phyloP scores from a whole-genome alignment of 1,140 invertebrate species.

The Orchesella cincta region DNA sequence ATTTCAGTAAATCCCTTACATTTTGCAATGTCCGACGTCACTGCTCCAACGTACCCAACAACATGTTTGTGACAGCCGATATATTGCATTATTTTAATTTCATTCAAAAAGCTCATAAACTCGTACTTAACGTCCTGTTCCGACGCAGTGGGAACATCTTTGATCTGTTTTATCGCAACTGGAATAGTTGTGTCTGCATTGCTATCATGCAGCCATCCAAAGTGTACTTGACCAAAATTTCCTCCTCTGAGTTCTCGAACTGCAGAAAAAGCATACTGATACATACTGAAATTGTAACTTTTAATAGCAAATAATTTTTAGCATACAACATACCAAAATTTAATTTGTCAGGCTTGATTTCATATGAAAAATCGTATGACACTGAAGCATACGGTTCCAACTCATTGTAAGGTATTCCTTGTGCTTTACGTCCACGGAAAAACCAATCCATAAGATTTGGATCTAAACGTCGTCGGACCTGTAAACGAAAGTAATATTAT shows the following conservation, averaged over 20 bases:
- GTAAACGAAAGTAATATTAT: not conserved
- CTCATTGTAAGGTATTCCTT: not conserved
- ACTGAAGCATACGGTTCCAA: not conserved
- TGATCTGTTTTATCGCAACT: slow-evolving; percentile 31
- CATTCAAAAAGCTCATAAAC: slow-evolving; percentile 25
- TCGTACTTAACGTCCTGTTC: not conserved
- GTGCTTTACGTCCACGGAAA: not conserved
- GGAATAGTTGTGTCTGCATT: not conserved
- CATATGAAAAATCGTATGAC: not conserved
- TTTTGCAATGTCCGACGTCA: not conserved
- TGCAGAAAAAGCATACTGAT: not conserved
- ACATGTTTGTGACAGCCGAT: not conserved
- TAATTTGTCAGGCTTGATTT: not conserved
- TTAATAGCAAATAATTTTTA: too few species aligned
- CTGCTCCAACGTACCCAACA: not conserved
- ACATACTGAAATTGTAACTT: not conserved
- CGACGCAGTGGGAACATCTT: not conserved
- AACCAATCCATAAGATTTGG: not conserved
- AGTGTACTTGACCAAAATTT: slow-evolving; percentile 4
- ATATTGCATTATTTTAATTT: slow-evolving; percentile 37
- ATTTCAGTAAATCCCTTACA: not conserved
- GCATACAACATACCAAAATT: too few species aligned
- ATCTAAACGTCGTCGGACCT: not conserved
- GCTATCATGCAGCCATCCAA: not conserved
- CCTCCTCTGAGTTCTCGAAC: slow-evolving; percentile 5